These are phyloP conservation scores for Whitmania pigra DNA, from an alignment of 1,140 invertebrate genomes.

Conservation along the genomic window DNA sequence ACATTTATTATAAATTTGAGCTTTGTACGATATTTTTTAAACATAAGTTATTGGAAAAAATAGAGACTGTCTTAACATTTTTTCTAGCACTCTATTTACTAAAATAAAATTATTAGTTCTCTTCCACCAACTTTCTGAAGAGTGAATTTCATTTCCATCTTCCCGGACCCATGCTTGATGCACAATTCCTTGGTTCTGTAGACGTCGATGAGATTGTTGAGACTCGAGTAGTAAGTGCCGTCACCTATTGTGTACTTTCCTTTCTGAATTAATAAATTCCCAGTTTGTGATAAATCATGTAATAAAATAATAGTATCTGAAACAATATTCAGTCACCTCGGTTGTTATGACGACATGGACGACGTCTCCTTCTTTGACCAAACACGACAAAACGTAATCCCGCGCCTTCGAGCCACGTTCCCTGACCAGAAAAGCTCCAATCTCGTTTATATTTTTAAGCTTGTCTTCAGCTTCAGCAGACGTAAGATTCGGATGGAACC, in stretches of 20 bases:
- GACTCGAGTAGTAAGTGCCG: conserved; percentile 76
- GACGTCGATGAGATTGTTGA: conserved; percentile 85
- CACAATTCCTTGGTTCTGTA: conserved; percentile 96
- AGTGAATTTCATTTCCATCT: conserved; percentile 29
- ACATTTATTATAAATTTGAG: too few species aligned
- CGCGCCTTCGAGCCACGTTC: conserved; percentile 94
- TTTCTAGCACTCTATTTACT: too few species aligned
- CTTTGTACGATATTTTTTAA: too few species aligned
- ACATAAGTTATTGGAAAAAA: too few species aligned
- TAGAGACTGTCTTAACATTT: too few species aligned
- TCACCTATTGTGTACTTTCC: conserved; percentile 87
- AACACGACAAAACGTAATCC: conserved; percentile 86
- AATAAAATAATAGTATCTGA: conserved; percentile 54
- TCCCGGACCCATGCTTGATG: conserved; percentile 76
- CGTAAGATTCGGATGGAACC: conserved; percentile 87
- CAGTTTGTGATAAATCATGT: conserved; percentile 9
- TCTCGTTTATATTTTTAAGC: conserved; percentile 60
- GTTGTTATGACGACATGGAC: conserved; percentile 89
- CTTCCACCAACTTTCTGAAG: conserved; percentile 4
- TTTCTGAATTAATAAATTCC: conserved; percentile 49
- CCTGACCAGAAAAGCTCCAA: conserved; percentile 92
- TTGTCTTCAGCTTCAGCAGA: conserved; percentile 84
- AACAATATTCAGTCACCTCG: conserved; percentile 76
- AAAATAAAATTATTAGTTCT: not conserved
- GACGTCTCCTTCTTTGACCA: conserved; percentile 83